A percentile compares a stretch with the other conserved stretches of the same genome.
Conservation (phyloP, 2,888 invertebrate species). For the Tanaodytes sp. region DNA sequence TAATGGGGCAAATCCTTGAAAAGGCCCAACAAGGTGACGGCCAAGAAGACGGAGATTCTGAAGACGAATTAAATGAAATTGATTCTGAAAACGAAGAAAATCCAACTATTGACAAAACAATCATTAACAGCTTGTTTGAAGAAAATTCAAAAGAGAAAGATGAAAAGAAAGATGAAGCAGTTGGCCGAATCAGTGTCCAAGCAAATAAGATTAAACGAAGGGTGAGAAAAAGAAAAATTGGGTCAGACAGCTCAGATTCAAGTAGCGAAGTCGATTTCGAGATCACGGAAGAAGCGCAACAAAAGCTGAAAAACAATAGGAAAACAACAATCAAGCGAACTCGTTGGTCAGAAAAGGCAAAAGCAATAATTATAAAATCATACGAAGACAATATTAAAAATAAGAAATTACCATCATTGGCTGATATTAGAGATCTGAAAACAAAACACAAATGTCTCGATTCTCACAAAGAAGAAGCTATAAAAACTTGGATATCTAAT, state of each 20-base stretch:
- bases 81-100: no score
- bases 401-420: background rate
- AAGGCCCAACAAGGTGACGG: slow-evolving; percentile 7
- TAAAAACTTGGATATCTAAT: background rate
- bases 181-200: no score
- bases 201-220: no score
- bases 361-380: background rate
- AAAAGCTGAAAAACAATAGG: no score
- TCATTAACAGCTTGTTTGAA: no score
- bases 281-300: no score
- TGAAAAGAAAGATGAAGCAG: no score
- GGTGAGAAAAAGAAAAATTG: no score
- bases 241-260: no score
- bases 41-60: background rate
- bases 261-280: no score
- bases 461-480: background rate
- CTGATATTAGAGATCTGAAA: background rate
- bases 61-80: slow-evolving; percentile 14
- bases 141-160: no score
- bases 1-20: slow-evolving; percentile 3
- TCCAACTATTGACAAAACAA: no score
- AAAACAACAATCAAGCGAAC: background rate
- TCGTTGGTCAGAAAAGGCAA: background rate
- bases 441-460: background rate
- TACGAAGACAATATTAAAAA: background rate